phyloP scores from a whole-genome alignment of 1,140 invertebrate genomes.

The Hylyphantes graminicola region DNA sequence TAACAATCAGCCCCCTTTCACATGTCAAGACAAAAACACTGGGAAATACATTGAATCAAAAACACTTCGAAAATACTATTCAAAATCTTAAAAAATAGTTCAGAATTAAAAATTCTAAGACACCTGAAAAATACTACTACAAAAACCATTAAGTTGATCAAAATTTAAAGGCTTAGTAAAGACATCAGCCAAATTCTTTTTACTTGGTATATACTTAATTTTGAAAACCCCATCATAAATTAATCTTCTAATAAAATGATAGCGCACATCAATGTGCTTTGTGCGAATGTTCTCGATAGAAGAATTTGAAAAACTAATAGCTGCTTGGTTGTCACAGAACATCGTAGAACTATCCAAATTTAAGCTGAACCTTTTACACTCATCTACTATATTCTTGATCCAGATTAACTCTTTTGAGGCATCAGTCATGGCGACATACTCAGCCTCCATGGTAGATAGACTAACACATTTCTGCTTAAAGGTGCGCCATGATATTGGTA shows the following conservation, averaged over 20 bases:
- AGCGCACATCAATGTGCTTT: neutral
- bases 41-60: no score
- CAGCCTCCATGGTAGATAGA: neutral
- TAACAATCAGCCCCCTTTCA: no score
- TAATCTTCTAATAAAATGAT: neutral
- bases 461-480: neutral
- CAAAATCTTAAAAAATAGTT: no score
- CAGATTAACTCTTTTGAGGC: neutral
- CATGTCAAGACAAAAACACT: no score
- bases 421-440: neutral
- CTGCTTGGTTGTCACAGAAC: neutral
- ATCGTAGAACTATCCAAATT: neutral
- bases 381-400: neutral
- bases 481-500: neutral
- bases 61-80: no score
- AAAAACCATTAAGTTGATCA: no score
- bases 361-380: neutral
- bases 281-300: neutral
- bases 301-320: neutral
- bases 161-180: no score
- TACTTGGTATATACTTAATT: no score
- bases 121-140: no score
- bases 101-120: no score
- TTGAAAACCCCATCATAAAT: neutral
- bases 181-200: no score